Conservation (phyloP, 2,797 vertebrate species). For the Oreochromis grahami region DNA sequence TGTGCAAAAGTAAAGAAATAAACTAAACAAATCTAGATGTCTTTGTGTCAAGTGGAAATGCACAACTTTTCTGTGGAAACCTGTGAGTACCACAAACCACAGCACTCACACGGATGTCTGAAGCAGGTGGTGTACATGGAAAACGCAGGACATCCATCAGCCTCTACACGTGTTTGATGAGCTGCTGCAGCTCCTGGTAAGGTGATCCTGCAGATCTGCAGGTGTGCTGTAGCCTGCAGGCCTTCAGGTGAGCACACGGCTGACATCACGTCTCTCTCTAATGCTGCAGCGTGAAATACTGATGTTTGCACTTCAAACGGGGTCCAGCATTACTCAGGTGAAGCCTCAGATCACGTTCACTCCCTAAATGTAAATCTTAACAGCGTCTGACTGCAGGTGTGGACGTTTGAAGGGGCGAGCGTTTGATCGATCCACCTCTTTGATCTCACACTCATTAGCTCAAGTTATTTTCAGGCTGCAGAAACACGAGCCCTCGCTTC, state of each 20-base stretch:
- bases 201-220: neutral
- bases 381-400: neutral
- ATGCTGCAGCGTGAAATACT: neutral
- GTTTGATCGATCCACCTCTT: neutral
- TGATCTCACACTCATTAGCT: neutral
- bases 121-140: neutral
- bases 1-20: neutral
- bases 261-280: neutral
- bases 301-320: constrained; percentile 29
- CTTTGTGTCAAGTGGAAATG: neutral
- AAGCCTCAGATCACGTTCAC: neutral
- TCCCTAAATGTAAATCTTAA: neutral
- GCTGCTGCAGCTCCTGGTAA: neutral
- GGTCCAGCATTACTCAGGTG: neutral
- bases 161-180: neutral
- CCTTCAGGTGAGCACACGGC: neutral
- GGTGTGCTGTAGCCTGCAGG: constrained; percentile 3
- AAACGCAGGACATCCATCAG: neutral
- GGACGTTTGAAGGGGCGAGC: neutral
- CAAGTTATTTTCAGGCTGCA: neutral
- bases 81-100: neutral
- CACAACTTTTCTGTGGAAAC: neutral
- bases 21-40: neutral
- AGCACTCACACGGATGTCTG: neutral
- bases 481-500: neutral